Base-by-base conservation (phyloP, 1,140 invertebrate species). In the Drosophila takahashii region DNA sequence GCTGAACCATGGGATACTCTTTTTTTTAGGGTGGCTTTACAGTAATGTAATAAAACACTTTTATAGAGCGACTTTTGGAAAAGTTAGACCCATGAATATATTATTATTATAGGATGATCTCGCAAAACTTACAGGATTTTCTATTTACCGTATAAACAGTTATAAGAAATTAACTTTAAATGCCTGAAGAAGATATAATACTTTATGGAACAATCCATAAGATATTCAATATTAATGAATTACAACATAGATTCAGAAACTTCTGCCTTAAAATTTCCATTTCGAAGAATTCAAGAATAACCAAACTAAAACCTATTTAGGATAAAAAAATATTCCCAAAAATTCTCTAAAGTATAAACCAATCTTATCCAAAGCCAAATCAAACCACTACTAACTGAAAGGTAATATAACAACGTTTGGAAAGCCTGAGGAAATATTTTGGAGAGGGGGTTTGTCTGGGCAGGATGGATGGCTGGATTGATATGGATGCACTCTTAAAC, bases 401-500 rank as follows among this genome's bases (percentile, higher is more conserved):
- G 13, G 44, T 58, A 22, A 22, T 18, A 41, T 41, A 42, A 50
- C 10, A 44, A 26, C 44, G 16, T 26, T 16, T 5, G 5, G 11
- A 26, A 26, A 27, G 54, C 37, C 53, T 59, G 27, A 34, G 60
- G 42, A 59, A 59, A 16, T 18, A 7, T 9, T 18, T 11, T 9
- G 9, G 29, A 44, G 13, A 48, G 34, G 34, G 27, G 59, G 22
- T 48, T 48, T 41, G 62, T 10, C 27, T 22, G 32, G 36, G 59
- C 8, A 29, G 48, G 4, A 53, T 36, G 32, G 26, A 51, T 51
- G 36, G 59, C 29, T 32, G 29, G 29, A 37, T 37, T 4, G 36
- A 37, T 37, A n/a, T 37, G 47, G 29, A 37, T 56, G 64, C 41
- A 34, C 66, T 69, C 64, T 26, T 9, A 70, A 70, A 70, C 66